A percentile compares a stretch with the other conserved stretches of the same genome.
phyloP scores from a whole-genome alignment of 2,113 vertebrate species.

The Riparia riparia region DNA sequence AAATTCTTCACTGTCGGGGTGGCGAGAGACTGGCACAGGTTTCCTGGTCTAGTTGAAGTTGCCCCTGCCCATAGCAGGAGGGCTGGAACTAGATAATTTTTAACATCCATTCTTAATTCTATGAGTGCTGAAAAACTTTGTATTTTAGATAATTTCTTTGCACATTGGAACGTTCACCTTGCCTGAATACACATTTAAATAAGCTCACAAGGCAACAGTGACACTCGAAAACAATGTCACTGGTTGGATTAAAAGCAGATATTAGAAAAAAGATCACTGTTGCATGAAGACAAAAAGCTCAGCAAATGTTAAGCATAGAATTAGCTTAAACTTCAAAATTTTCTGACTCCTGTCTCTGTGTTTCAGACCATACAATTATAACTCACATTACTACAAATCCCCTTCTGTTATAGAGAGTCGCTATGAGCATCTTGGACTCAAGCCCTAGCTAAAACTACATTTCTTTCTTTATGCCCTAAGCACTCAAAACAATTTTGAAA shows the following conservation, averaged over 20 bases:
- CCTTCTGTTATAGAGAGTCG: not conserved
- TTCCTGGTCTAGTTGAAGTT: no score
- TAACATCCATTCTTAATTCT: not conserved
- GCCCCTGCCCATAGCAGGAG: not conserved
- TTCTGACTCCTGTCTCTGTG: not conserved
- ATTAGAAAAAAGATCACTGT: not conserved
- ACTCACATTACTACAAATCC: not conserved
- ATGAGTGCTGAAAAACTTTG: not conserved
- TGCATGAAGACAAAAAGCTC: slow-evolving; percentile 12
- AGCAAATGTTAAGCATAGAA: not conserved
- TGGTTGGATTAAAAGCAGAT: not conserved
- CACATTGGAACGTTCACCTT: not conserved
- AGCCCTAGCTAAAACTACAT: not conserved
- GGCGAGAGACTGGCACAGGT: not conserved
- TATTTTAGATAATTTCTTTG: not conserved
- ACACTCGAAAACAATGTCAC: not conserved
- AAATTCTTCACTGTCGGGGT: not conserved
- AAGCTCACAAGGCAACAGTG: not conserved
- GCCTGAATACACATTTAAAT: not conserved
- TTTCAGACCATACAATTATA: not conserved
- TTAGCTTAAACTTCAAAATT: slow-evolving; percentile 44
- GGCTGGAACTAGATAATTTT: not conserved
- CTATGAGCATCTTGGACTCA: not conserved
- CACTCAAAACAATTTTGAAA: not conserved
- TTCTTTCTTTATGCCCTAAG: not conserved